Conservation (phyloP, 2,888 invertebrate species). For the Kryphioiulus occultus region DNA sequence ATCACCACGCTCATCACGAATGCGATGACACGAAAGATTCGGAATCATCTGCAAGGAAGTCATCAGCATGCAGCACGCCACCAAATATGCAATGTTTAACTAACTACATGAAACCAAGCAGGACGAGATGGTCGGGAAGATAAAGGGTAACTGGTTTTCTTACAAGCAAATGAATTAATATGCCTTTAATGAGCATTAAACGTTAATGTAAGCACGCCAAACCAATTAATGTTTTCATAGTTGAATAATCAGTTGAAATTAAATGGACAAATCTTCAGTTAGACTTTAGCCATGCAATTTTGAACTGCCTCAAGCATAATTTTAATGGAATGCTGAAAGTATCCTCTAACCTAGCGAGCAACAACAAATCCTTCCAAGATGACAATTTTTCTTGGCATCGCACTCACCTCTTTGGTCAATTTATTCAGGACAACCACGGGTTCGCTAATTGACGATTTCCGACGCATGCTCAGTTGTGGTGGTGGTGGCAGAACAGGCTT, state of each 20-base stretch:
- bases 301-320: not conserved
- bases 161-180: not conserved
- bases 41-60: constrained; percentile 42
- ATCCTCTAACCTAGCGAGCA: not conserved
- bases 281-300: not conserved
- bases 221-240: not conserved
- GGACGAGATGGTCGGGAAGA: not conserved
- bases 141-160: not conserved
- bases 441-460: constrained; percentile 59
- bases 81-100: not conserved
- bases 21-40: not conserved
- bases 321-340: not conserved
- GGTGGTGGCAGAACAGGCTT: constrained; percentile 26
- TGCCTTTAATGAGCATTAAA: not conserved
- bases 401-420: constrained; percentile 65
- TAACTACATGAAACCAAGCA: not conserved
- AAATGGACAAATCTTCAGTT: not conserved
- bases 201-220: not conserved
- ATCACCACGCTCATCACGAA: constrained; percentile 15
- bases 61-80: constrained; percentile 44
- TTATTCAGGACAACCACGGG: constrained; percentile 72
- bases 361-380: not conserved
- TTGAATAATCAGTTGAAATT: not conserved
- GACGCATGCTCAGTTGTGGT: constrained; percentile 27
- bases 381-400: not conserved